Evolutionary conservation across 2,888 invertebrate genomes (phyloP).

Genomic region (Xanthorhoe spadicearia): DNA sequence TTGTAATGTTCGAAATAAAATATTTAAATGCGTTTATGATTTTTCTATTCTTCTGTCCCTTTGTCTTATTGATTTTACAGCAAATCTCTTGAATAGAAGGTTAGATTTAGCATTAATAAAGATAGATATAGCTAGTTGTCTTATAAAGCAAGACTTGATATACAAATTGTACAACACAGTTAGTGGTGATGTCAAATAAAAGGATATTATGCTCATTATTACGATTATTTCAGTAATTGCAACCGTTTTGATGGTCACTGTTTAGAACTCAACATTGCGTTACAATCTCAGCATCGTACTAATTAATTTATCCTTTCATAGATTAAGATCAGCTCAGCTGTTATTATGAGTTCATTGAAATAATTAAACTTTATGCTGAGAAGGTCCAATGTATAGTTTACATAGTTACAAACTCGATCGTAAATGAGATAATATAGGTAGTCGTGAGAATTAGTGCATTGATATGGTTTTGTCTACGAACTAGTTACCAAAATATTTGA

Average conservation of each 20-base stretch:
- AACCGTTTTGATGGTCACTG: neutral
- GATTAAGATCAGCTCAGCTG: conserved; percentile 28
- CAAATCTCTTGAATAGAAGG: too few relatives aligned
- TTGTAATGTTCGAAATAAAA: conserved; percentile 21
- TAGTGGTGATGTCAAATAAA: neutral
- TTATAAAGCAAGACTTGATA: too few relatives aligned
- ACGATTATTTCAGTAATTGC: neutral
- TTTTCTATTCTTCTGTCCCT: neutral
- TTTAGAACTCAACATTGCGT: neutral
- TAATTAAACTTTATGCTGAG: conserved; percentile 34
- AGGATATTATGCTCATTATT: neutral
- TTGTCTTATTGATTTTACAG: neutral
- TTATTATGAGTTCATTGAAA: conserved; percentile 39
- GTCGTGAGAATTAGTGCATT: conserved; percentile 37
- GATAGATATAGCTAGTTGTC: too few relatives aligned
- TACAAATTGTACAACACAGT: neutral
- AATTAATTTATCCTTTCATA: conserved; percentile 33
- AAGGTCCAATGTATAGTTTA: conserved; percentile 30
- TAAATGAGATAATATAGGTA: conserved; percentile 21
- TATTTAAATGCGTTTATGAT: conserved; percentile 1
- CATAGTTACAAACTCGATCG: conserved; percentile 9
- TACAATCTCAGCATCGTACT: neutral
- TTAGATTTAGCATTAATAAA: too few relatives aligned
- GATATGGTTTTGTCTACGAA: conserved; percentile 14
- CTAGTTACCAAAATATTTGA: neutral